Evolutionary conservation across 2,888 invertebrate species (phyloP).

Genomic region (Coenonympha arcania): DNA sequence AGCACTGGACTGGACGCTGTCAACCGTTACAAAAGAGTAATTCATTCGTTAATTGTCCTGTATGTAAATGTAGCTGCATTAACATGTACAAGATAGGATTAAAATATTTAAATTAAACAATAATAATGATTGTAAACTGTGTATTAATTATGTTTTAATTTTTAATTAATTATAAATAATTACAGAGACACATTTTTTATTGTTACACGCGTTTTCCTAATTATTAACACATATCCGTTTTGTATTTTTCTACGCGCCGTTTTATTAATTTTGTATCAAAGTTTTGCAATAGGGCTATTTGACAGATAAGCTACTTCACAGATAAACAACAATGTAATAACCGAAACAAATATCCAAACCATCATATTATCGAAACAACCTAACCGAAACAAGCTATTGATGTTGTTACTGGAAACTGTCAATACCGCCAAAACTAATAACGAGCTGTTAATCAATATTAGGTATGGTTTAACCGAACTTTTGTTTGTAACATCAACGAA

Average conservation of each 20-base stretch:
- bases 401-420: constrained; percentile 1
- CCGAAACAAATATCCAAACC: background rate
- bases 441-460: constrained; percentile 2
- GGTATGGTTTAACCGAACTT: constrained; percentile 2
- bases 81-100: background rate
- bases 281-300: too few relatives aligned
- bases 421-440: constrained; percentile 4
- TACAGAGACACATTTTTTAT: too few relatives aligned
- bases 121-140: background rate
- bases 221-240: too few relatives aligned
- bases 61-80: background rate
- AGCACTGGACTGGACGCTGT: background rate
- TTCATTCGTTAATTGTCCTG: background rate
- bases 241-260: too few relatives aligned
- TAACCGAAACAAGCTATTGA: background rate
- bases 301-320: too few relatives aligned
- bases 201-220: too few relatives aligned
- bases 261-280: too few relatives aligned
- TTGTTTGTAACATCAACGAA: constrained; percentile 5
- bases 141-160: too few relatives aligned
- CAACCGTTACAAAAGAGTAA: background rate
- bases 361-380: background rate
- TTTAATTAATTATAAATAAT: too few relatives aligned
- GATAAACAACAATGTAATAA: background rate
- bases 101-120: background rate